These are phyloP conservation scores for Platysternon megacephalum DNA, from an alignment of 2,113 vertebrate species.

Conservation along the genomic window DNA sequence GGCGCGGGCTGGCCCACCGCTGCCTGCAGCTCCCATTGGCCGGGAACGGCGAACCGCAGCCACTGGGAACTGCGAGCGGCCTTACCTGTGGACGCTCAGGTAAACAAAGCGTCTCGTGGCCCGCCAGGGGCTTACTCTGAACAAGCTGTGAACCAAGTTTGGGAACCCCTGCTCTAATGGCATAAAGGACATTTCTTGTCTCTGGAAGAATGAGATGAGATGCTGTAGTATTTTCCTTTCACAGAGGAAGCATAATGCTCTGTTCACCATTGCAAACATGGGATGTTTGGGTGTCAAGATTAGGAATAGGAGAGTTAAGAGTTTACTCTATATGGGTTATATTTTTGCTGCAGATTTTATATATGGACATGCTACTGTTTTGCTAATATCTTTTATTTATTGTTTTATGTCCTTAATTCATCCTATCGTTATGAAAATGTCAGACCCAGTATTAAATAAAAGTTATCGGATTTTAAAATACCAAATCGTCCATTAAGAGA, in stretches of 20 bases:
- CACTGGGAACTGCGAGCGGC: too few relatives aligned
- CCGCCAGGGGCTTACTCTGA: too few relatives aligned
- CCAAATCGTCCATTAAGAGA: neutral
- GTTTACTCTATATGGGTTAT: neutral
- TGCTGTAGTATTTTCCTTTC: neutral
- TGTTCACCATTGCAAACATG: neutral
- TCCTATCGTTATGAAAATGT: neutral
- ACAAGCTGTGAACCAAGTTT: too few relatives aligned
- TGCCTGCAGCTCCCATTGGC: too few relatives aligned
- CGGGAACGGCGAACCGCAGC: too few relatives aligned
- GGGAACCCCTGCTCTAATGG: neutral
- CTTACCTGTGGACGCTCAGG: too few relatives aligned
- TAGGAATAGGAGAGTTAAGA: neutral
- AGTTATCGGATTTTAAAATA: neutral
- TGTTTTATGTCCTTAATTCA: neutral
- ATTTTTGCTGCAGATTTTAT: neutral
- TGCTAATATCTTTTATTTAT: neutral
- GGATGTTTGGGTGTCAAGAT: neutral
- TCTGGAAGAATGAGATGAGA: neutral
- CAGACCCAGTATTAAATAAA: neutral
- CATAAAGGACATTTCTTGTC: neutral
- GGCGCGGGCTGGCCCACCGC: rapidly evolving
- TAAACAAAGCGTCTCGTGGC: too few relatives aligned
- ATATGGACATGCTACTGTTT: neutral
- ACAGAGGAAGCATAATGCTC: neutral